Conservation (phyloP, 2,113 vertebrate species). For the cattle (Bos taurus) region ARS-UCD2.0 NC_037347.1:6891001-6891500, state of each 20-base stretch:
- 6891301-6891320: neutral
- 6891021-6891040: neutral
- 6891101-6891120: neutral
- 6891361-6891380: neutral
- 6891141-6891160: neutral
- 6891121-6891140: neutral
- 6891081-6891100: neutral
- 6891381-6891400: neutral
- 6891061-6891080: neutral
- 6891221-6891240: neutral
- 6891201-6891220: neutral
- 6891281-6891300: neutral
- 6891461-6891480: neutral
- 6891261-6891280: neutral
- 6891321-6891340: neutral
- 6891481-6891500: neutral
- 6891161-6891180: neutral
- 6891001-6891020: neutral
- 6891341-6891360: neutral
- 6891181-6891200: neutral
- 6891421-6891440: neutral
- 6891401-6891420: fast-evolving
- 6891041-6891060: neutral
- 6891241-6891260: neutral
- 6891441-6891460: neutral